These are phyloP conservation scores for Fukomys damarensis DNA, from an alignment of 2,113 vertebrate genomes.

Conservation along the genomic window DNA sequence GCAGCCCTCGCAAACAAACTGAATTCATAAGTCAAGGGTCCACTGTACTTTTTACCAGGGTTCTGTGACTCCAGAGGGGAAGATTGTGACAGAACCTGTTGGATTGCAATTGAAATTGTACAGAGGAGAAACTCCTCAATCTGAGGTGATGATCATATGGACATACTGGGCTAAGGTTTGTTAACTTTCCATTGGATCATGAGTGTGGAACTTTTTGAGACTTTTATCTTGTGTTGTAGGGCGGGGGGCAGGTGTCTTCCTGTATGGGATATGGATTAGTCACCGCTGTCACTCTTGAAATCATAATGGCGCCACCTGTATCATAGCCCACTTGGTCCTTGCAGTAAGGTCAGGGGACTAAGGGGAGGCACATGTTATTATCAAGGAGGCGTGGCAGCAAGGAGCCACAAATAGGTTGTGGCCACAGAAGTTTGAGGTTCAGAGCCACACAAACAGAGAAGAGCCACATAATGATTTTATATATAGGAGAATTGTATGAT, in stretches of 20 bases:
- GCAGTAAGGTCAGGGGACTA: neutral
- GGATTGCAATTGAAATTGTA: neutral
- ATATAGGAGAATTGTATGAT: too few species aligned
- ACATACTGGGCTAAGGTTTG: neutral
- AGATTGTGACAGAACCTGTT: neutral
- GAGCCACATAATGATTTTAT: too few species aligned
- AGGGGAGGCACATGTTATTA: neutral
- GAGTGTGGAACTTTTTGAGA: neutral
- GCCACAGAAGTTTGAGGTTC: too few species aligned
- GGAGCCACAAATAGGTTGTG: too few species aligned
- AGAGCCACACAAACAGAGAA: too few species aligned
- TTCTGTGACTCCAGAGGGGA: neutral
- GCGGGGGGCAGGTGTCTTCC: neutral
- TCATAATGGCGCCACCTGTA: neutral
- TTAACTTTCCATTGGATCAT: neutral
- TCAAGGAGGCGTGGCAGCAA: neutral
- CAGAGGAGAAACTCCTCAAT: neutral
- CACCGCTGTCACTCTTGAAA: neutral
- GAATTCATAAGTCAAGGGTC: too few species aligned
- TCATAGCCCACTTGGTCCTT: neutral
- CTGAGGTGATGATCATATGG: neutral
- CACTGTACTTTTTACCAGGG: neutral
- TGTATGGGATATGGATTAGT: neutral
- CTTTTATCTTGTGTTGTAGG: neutral
- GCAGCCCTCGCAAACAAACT: too few species aligned